Evolutionary conservation across 2,888 invertebrate species (phyloP).

Genomic region (Tupiocoris notatus): DNA sequence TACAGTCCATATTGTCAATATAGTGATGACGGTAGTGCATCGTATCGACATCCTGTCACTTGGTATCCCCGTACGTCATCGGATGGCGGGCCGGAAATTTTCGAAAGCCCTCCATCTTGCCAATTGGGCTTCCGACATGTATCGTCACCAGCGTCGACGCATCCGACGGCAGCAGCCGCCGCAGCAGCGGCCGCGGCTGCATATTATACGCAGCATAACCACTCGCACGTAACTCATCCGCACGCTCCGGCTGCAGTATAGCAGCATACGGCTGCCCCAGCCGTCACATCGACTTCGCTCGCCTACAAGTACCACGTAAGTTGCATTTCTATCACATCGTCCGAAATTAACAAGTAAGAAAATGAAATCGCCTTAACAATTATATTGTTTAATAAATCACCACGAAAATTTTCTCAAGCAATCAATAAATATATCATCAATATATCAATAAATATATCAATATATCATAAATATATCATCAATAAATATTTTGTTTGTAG

Average conservation of each 20-base stretch:
- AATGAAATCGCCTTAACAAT: too few species aligned
- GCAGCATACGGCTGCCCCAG: neutral
- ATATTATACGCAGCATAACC: conserved; percentile 33
- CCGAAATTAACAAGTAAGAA: too few species aligned
- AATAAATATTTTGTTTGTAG: too few species aligned
- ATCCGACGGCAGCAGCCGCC: neutral
- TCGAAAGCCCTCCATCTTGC: conserved; percentile 55
- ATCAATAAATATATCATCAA: too few species aligned
- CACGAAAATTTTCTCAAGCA: too few species aligned
- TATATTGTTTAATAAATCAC: too few species aligned
- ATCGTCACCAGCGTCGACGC: conserved; percentile 25
- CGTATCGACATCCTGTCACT: conserved; percentile 45
- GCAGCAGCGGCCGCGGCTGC: conserved; percentile 33
- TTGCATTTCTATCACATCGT: neutral
- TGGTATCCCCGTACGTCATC: conserved; percentile 51
- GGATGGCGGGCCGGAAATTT: conserved; percentile 52
- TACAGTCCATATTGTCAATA: conserved; percentile 49
- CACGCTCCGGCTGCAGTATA: conserved; percentile 32
- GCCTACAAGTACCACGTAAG: conserved; percentile 38
- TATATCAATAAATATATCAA: too few species aligned
- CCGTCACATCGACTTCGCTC: conserved; percentile 24
- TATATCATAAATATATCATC: too few species aligned
- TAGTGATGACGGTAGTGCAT: conserved; percentile 47
- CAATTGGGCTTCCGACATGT: conserved; percentile 53
- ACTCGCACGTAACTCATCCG: too few species aligned